phyloP scores from a whole-genome alignment of 2,113 vertebrate species.

The Patagioenas fasciata region DNA sequence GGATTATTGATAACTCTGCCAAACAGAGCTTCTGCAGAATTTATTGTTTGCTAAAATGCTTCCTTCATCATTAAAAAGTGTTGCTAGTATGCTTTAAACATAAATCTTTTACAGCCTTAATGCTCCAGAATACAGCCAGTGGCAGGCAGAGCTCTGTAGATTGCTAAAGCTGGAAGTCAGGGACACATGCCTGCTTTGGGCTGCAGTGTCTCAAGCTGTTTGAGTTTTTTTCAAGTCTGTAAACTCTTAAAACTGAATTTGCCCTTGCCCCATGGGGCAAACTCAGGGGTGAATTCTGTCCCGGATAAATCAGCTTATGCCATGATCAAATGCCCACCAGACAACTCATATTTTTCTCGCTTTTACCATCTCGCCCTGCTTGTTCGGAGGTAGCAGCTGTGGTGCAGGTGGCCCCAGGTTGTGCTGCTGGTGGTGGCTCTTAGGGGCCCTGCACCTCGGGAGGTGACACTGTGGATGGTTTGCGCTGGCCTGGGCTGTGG shows the following conservation, averaged over 20 bases:
- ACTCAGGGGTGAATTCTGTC: not conserved
- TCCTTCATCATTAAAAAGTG: not conserved
- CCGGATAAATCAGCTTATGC: not conserved
- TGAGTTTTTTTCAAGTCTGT: not conserved
- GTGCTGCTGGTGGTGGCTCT: not conserved
- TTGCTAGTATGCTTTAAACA: conserved; percentile 31
- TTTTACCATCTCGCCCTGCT: not conserved
- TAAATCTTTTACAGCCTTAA: not conserved
- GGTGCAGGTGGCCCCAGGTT: not conserved
- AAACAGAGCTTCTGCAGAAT: conserved; percentile 31
- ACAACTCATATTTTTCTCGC: not conserved
- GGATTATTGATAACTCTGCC: conserved; percentile 56
- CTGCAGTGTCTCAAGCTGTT: not conserved
- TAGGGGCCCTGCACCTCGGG: not conserved
- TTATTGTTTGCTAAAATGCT: conserved; percentile 32
- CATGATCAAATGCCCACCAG: rapidly evolving
- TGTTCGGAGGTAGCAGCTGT: not conserved
- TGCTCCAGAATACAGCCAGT: not conserved
- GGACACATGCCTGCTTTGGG: not conserved
- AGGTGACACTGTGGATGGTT: not conserved
- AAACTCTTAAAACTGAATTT: not conserved
- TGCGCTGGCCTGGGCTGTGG: not conserved
- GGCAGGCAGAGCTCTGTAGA: not conserved
- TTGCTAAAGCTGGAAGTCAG: not conserved
- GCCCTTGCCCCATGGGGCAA: not conserved